Evolutionary conservation across 2,797 vertebrate species (phyloP).

Genomic region (Epinephelus coioides): DNA sequence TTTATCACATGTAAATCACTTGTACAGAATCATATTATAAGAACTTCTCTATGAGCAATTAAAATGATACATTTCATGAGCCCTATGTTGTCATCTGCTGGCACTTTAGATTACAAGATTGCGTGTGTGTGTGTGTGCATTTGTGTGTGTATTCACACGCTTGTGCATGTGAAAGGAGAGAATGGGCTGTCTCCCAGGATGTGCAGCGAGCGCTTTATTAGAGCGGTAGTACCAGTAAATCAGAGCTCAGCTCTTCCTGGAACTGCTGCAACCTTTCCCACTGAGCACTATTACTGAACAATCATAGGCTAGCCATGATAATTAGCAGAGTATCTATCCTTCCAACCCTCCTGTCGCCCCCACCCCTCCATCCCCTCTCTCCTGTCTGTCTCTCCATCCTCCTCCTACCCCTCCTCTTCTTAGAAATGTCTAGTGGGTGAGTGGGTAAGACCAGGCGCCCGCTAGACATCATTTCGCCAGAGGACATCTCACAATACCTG

Average conservation of each 20-base stretch:
- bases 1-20: conserved; percentile 31
- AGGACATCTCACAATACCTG: conserved; percentile 61
- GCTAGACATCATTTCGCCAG: conserved; percentile 33
- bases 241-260: conserved; percentile 91
- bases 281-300: conserved; percentile 92
- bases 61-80: conserved; percentile 66
- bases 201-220: conserved; percentile 89
- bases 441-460: conserved; percentile 63
- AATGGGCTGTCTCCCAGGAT: conserved; percentile 87
- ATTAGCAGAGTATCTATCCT: conserved; percentile 90
- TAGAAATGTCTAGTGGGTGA: conserved; percentile 72
- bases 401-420: conserved; percentile 66
- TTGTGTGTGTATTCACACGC: conserved; percentile 74
- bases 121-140: conserved; percentile 34
- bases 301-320: conserved; percentile 91
- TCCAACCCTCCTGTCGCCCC: conserved; percentile 71
- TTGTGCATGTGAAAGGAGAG: conserved; percentile 81
- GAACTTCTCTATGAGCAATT: conserved; percentile 51
- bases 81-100: conserved; percentile 61
- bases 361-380: conserved; percentile 54
- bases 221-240: conserved; percentile 91
- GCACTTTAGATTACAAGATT: conserved; percentile 70
- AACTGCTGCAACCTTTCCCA: conserved; percentile 91
- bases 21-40: conserved; percentile 34
- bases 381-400: conserved; percentile 65